Conservation (phyloP, 2,888 invertebrate species). For the Philopedon plagiatum region DNA sequence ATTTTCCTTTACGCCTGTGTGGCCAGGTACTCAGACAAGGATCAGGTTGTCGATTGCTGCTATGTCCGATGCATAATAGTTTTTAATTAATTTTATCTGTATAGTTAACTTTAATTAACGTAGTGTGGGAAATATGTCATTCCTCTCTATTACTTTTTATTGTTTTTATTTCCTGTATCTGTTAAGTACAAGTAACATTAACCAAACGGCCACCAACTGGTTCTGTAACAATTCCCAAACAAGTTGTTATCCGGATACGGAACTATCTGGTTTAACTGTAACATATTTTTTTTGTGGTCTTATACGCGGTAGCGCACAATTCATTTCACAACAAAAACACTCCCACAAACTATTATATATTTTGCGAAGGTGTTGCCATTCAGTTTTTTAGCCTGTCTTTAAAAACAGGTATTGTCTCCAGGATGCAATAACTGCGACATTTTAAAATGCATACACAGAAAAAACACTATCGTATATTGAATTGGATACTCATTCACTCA, state of each 20-base stretch:
- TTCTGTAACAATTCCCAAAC: conserved; percentile 9
- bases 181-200: neutral
- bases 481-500: too few species aligned
- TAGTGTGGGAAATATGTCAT: too few species aligned
- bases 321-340: neutral
- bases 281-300: neutral
- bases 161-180: neutral
- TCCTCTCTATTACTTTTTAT: neutral
- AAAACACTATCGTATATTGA: too few species aligned
- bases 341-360: neutral
- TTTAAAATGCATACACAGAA: neutral
- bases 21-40: too few species aligned
- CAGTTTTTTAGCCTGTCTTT: neutral
- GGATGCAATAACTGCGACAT: neutral
- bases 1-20: too few species aligned
- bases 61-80: too few species aligned
- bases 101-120: too few species aligned
- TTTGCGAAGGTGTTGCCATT: neutral
- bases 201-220: neutral
- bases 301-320: conserved; percentile 1
- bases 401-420: neutral
- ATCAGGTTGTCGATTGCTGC: too few species aligned
- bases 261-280: neutral
- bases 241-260: conserved; percentile 15
- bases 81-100: too few species aligned